Percentiles rank a stretch among this genome's conserved stretches.
These are phyloP conservation scores for Tuberolachnus salignus DNA, from an alignment of 2,888 invertebrate species.

Conservation along the genomic window DNA sequence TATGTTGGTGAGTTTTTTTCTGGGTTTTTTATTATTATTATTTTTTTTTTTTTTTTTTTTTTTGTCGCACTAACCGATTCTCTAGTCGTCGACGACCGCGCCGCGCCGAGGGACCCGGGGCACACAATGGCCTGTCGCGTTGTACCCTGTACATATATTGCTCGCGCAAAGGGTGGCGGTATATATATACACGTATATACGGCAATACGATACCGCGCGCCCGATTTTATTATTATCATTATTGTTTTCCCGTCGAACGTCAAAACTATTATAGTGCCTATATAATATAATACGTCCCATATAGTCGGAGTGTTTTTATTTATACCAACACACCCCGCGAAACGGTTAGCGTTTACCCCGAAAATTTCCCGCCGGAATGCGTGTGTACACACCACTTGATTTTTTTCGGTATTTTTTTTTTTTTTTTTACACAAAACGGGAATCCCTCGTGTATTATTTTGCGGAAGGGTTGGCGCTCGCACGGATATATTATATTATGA, in stretches of 20 bases:
- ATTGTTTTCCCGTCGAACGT: slow-evolving; percentile 33
- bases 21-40: background rate
- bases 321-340: slow-evolving; percentile 49
- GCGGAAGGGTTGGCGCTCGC: slow-evolving; percentile 43
- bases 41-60: slow-evolving; percentile 2
- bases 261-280: background rate
- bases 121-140: slow-evolving; percentile 15
- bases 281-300: background rate
- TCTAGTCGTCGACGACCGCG: slow-evolving; percentile 31
- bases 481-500: background rate
- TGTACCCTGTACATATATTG: background rate
- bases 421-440: slow-evolving; percentile 43
- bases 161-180: background rate
- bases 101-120: background rate
- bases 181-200: background rate
- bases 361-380: slow-evolving; percentile 9
- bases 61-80: slow-evolving; percentile 32
- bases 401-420: background rate
- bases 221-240: slow-evolving; percentile 40
- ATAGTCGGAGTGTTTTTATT: slow-evolving; percentile 47
- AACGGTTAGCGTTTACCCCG: slow-evolving; percentile 34
- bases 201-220: slow-evolving; percentile 27
- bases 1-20: background rate
- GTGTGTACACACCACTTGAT: slow-evolving; percentile 40
- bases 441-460: slow-evolving; percentile 43